Evolutionary conservation across 2,113 vertebrate species (phyloP).

Genomic region (Oplegnathus fasciatus): DNA sequence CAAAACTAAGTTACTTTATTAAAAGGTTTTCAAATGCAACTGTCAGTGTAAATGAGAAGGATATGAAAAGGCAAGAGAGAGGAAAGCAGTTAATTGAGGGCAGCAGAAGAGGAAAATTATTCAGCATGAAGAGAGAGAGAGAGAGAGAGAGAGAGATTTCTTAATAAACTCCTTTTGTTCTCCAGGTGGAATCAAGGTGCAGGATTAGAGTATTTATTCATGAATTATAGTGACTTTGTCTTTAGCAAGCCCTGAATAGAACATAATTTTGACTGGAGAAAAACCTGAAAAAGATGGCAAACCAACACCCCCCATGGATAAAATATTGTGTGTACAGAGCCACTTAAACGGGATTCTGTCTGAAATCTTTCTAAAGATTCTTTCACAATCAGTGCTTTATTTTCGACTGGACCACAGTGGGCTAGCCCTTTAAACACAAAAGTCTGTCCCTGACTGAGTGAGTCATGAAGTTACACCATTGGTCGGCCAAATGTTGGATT

Average conservation of each 20-base stretch:
- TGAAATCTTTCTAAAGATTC: not conserved
- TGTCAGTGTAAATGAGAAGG: not conserved
- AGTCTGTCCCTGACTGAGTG: too few relatives aligned
- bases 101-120: not conserved
- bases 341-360: not conserved
- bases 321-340: not conserved
- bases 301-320: not conserved
- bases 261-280: not conserved
- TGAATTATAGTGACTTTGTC: not conserved
- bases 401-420: too few relatives aligned
- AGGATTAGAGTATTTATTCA: not conserved
- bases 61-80: not conserved
- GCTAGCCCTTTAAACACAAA: too few relatives aligned
- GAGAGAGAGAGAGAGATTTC: too few relatives aligned
- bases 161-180: not conserved
- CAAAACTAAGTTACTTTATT: not conserved
- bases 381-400: too few relatives aligned
- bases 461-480: too few relatives aligned
- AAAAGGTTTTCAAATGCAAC: not conserved
- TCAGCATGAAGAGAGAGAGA: not conserved
- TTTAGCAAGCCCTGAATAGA: not conserved
- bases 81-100: conserved; percentile 29
- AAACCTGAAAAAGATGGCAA: not conserved
- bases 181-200: not conserved
- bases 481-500: too few relatives aligned